Evolutionary conservation across 2,113 vertebrate genomes (phyloP).

Genomic region (Mobula hypostoma): DNA sequence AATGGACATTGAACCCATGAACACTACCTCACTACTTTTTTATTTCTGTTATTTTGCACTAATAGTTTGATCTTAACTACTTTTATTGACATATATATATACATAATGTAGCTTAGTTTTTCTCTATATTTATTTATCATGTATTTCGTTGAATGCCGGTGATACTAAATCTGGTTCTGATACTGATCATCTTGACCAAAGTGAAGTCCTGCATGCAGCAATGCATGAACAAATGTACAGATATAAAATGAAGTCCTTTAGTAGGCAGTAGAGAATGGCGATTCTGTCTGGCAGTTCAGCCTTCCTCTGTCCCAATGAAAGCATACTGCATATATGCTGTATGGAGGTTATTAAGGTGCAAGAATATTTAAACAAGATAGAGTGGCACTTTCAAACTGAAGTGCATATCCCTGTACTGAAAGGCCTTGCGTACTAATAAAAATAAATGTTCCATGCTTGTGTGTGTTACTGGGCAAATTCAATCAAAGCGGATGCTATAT

Average conservation of each 20-base stretch:
- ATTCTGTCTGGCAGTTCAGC: not conserved
- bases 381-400: not conserved
- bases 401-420: not conserved
- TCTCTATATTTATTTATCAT: too few relatives aligned
- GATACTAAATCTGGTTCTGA: too few relatives aligned
- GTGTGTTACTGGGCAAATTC: not conserved
- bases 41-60: too few relatives aligned
- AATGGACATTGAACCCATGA: too few relatives aligned
- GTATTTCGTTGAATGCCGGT: too few relatives aligned
- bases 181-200: too few relatives aligned
- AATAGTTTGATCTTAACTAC: too few relatives aligned
- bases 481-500: not conserved
- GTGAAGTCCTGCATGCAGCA: not conserved
- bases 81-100: too few relatives aligned
- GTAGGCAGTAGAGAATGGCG: not conserved
- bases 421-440: not conserved
- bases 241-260: not conserved
- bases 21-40: too few relatives aligned
- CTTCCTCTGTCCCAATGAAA: not conserved
- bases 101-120: too few relatives aligned
- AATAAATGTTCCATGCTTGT: not conserved
- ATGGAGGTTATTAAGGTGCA: not conserved
- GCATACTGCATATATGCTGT: not conserved
- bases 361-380: not conserved
- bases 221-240: not conserved